These are phyloP conservation scores for Anneissia japonica DNA, from an alignment of 35 echinoderm and acorn worm species.

Conservation along the genomic window DNA sequence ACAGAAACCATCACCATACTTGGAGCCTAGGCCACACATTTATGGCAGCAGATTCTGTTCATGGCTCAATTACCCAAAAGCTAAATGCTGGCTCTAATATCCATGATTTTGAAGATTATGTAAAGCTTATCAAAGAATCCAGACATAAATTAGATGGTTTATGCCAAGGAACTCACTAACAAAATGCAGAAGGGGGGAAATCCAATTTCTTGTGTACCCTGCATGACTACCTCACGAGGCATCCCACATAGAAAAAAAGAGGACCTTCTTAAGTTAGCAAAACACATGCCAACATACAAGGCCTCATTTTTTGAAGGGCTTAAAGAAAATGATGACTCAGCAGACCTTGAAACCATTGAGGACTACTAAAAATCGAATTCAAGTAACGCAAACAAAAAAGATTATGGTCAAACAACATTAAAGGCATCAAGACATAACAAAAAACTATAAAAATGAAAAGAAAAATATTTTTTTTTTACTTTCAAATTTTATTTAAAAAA, in stretches of 20 bases:
- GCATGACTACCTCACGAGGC: constrained; percentile 8
- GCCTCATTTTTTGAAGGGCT: constrained; percentile 17
- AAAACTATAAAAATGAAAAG: too few relatives aligned
- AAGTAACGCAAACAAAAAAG: too few relatives aligned
- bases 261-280: not conserved
- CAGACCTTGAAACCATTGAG: constrained; percentile 33
- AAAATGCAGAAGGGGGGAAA: constrained; percentile 17
- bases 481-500: too few relatives aligned
- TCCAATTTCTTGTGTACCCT: not conserved
- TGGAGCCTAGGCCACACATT: constrained; percentile 33
- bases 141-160: not conserved
- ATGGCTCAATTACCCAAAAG: constrained; percentile 27
- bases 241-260: constrained; percentile 12
- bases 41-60: constrained; percentile 39
- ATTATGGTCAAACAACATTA: too few relatives aligned
- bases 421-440: too few relatives aligned
- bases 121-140: constrained; percentile 4
- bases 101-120: constrained; percentile 25
- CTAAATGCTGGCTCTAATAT: constrained; percentile 17
- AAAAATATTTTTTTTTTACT: too few relatives aligned
- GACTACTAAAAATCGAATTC: too few relatives aligned
- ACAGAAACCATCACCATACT: constrained; percentile 44
- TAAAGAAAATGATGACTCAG: not conserved
- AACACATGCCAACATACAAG: constrained; percentile 7
- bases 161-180: not conserved